Percentiles rank a stretch among this genome's conserved stretches.
These are phyloP conservation scores for Catharus ustulatus DNA, from an alignment of 2,797 vertebrate species.

Conservation along the genomic window DNA sequence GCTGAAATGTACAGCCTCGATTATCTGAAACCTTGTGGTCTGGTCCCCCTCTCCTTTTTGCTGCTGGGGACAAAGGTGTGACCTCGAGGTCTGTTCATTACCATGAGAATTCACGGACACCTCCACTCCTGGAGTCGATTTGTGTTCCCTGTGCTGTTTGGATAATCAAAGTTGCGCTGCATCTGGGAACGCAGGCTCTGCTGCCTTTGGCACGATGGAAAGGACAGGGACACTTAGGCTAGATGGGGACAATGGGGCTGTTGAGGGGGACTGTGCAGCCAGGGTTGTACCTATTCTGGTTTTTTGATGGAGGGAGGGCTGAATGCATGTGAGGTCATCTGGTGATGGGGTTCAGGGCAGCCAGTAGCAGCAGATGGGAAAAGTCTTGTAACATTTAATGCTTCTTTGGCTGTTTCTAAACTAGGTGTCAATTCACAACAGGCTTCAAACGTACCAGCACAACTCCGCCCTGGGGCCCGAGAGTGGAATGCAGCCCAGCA, in stretches of 20 bases:
- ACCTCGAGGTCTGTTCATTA: not conserved
- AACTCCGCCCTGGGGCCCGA: constrained; percentile 86
- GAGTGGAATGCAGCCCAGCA: constrained; percentile 83
- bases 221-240: constrained; percentile 37
- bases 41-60: not conserved
- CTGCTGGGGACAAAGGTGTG: not conserved
- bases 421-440: constrained; percentile 99
- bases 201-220: not conserved
- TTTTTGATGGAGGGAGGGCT: constrained; percentile 73
- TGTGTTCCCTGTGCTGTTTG: not conserved
- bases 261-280: not conserved
- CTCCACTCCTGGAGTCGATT: not conserved
- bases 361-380: constrained; percentile 79
- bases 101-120: not conserved
- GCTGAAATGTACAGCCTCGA: constrained; percentile 14
- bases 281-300: constrained; percentile 30
- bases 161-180: constrained; percentile 29
- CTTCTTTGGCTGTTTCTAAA: constrained; percentile 99
- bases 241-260: not conserved
- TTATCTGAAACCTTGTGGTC: not conserved
- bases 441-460: constrained; percentile 99
- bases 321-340: not conserved
- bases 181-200: not conserved
- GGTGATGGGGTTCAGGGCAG: constrained; percentile 64
- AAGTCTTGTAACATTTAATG: constrained; percentile 98